phyloP scores from a whole-genome alignment of 2,113 vertebrate species.

The Hemichromis elongatus region DNA sequence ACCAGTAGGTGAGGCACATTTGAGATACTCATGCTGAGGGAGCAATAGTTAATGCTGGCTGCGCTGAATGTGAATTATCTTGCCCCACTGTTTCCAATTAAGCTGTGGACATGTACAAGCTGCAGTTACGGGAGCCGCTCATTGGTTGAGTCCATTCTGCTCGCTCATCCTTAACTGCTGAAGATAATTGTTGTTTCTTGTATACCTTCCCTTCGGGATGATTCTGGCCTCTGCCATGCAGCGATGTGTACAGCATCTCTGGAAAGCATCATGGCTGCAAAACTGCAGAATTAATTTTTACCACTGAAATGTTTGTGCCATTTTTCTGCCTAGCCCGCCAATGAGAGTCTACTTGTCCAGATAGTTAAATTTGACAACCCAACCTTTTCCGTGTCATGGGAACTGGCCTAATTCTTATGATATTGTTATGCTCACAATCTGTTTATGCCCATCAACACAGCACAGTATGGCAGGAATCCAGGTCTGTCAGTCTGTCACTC shows the following conservation, averaged over 20 bases:
- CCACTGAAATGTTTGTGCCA: not conserved
- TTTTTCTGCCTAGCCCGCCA: slow-evolving; percentile 3
- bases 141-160: slow-evolving; percentile 59
- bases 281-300: slow-evolving; percentile 32
- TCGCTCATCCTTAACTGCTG: slow-evolving; percentile 65
- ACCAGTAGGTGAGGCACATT: slow-evolving; percentile 10
- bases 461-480: not conserved
- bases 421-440: slow-evolving; percentile 18
- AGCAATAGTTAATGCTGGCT: slow-evolving; percentile 52
- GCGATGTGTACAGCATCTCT: slow-evolving; percentile 4
- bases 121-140: slow-evolving; percentile 59
- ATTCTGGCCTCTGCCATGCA: slow-evolving; percentile 10
- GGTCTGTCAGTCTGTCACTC: not conserved
- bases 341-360: not conserved
- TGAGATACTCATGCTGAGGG: slow-evolving; percentile 52
- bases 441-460: slow-evolving; percentile 8
- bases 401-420: slow-evolving; percentile 35
- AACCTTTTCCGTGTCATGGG: not conserved
- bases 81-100: slow-evolving; percentile 73
- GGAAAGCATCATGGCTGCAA: not conserved
- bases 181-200: slow-evolving; percentile 67
- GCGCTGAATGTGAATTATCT: slow-evolving; percentile 67
- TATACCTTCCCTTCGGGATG: slow-evolving; percentile 46
- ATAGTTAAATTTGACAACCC: slow-evolving; percentile 3
- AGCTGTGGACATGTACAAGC: slow-evolving; percentile 66